Base-by-base conservation (phyloP, 2,113 vertebrate species). In the Passer domesticus region DNA sequence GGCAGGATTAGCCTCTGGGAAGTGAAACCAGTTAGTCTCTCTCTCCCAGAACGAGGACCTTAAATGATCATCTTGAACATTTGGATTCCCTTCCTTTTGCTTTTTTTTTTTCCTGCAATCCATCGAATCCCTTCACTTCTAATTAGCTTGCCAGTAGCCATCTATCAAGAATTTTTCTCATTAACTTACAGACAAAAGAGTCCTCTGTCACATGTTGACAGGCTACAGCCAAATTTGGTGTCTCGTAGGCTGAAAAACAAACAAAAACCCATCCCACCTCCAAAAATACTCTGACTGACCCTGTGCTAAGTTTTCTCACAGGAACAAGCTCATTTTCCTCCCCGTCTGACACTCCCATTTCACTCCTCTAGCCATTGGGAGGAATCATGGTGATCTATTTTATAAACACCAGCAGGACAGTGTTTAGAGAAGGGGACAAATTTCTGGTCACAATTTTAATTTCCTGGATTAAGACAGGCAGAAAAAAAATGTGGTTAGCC, bases 61-160 rank as follows among this genome's bases (percentile, higher is more conserved):
- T 41, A 77, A 85, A 92, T 91, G 67, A 96, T 68, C 77, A 75
- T 76, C 63, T 30, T 88, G 67, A 94, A 78, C 49, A 63, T 79
- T 94, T 95, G 91, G 10, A 79, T 94, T 97, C 89, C 70, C 89
- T 96, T 96, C 43, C 68, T 87, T 90, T 95, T 83, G 44, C 84
- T 22, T 74, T 74, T 60, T 94, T 68, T 94, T 67, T 67, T 25
- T 12, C 2, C 86, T 92, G 70, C 73, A 95, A 66, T 73, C 87
- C 63, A 85, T 59, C 0, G 8, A 96, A 92, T 58, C 52, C 41
- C 66, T 82, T 94, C 59, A 95, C 72, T 95, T 80, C 77, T 96
- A 95, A 95, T 96, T 95, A 94, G 69, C 52, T 96, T 47, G 78
- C 82, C 82, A 92, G 66, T 79, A 84, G 24, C 75, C 58, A 94